Percentiles rank a stretch among this genome's conserved stretches.
phyloP scores from a whole-genome alignment of 2,888 invertebrate species.

The Plusia festucae region DNA sequence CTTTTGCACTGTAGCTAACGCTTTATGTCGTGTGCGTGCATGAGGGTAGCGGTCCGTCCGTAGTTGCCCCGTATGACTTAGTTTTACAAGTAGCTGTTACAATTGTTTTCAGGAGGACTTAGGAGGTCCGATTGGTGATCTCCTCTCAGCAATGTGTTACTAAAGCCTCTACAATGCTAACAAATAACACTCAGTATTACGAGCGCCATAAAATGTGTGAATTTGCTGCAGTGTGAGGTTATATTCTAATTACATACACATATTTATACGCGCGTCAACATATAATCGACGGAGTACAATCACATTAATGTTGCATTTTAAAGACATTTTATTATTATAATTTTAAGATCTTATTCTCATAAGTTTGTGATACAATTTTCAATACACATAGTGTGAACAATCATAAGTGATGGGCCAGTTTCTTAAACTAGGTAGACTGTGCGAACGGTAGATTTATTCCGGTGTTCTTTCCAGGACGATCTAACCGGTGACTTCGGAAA shows the following conservation, averaged over 20 bases:
- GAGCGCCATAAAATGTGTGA: slow-evolving; percentile 70
- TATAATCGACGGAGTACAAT: slow-evolving; percentile 60
- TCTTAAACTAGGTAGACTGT: slow-evolving; percentile 66
- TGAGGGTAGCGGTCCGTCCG: slow-evolving; percentile 71
- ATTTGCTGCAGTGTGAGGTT: slow-evolving; percentile 69
- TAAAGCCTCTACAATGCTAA: slow-evolving; percentile 76
- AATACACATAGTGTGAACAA: slow-evolving; percentile 74
- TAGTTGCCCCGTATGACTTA: slow-evolving; percentile 58
- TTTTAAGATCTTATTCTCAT: slow-evolving; percentile 65
- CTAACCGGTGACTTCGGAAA: slow-evolving; percentile 91
- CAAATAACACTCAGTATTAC: slow-evolving; percentile 75
- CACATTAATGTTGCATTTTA: slow-evolving; percentile 72
- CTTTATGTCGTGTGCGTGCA: slow-evolving; percentile 75
- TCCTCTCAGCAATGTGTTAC: slow-evolving; percentile 91
- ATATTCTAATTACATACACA: slow-evolving; percentile 44
- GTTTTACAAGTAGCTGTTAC: slow-evolving; percentile 81
- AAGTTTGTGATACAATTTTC: slow-evolving; percentile 58
- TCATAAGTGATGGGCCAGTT: slow-evolving; percentile 85
- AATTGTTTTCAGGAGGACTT: slow-evolving; percentile 91
- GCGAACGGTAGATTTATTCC: slow-evolving; percentile 76
- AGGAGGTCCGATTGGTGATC: slow-evolving; percentile 90
- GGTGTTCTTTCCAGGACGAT: slow-evolving; percentile 90
- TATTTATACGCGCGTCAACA: slow-evolving; percentile 57
- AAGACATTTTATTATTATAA: slow-evolving; percentile 70
- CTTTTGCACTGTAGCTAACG: slow-evolving; percentile 84